A percentile compares a stretch with the other conserved stretches of the same genome.
phyloP scores from a whole-genome alignment of 2,797 vertebrate species.

The Florisuga fusca region DNA sequence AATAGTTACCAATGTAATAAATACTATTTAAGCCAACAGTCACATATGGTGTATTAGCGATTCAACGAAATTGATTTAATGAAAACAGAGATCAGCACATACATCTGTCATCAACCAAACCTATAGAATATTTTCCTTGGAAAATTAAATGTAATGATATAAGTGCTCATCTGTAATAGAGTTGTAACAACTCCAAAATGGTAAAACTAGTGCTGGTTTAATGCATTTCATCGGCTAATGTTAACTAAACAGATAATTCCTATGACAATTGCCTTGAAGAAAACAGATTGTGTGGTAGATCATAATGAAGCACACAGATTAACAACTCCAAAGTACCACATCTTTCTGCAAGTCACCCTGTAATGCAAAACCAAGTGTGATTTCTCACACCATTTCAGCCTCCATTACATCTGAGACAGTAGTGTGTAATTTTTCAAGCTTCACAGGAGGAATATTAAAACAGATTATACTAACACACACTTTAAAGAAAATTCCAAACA shows the following conservation, averaged over 20 bases:
- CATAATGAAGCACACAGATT: conserved; percentile 76
- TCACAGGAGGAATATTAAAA: conserved; percentile 68
- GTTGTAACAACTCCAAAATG: background rate
- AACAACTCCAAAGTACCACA: conserved; percentile 68
- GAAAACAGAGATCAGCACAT: background rate
- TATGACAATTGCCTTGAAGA: conserved; percentile 47
- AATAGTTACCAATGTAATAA: conserved; percentile 3
- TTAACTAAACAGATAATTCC: conserved; percentile 51
- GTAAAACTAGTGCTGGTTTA: background rate
- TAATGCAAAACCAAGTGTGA: conserved; percentile 73
- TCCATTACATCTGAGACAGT: conserved; percentile 43
- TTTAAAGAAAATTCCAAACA: conserved; percentile 66
- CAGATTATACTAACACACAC: conserved; percentile 45
- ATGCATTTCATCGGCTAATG: conserved; percentile 56
- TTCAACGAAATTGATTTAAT: background rate
- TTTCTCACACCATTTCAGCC: conserved; percentile 54
- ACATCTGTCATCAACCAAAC: conserved; percentile 5
- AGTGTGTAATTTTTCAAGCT: conserved; percentile 67
- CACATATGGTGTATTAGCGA: background rate
- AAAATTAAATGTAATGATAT: conserved; percentile 6
- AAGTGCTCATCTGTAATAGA: conserved; percentile 1
- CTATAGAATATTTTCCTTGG: conserved; percentile 1
- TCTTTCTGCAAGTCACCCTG: conserved; percentile 73
- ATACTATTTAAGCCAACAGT: background rate
- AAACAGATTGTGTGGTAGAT: conserved; percentile 67